Conservation (phyloP, 2,797 vertebrate genomes). For the Oreonectes daqikongensis region DNA sequence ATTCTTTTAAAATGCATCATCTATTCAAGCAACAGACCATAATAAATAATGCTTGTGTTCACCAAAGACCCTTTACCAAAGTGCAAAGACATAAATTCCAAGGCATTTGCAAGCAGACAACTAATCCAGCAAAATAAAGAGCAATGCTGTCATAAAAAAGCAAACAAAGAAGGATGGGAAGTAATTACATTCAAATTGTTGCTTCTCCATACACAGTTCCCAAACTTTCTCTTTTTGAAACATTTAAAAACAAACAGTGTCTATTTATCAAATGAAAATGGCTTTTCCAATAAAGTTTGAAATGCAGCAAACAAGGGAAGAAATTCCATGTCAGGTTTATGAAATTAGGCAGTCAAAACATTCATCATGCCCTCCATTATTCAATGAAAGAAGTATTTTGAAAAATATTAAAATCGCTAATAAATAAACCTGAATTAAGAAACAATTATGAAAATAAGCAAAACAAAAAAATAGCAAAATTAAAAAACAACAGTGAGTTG, state of each 20-base stretch:
- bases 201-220: neutral
- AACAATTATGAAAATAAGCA: neutral
- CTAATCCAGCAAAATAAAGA: neutral
- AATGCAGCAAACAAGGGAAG: neutral
- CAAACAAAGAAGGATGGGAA: neutral
- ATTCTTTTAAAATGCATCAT: slow-evolving; percentile 44
- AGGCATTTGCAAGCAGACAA: slow-evolving; percentile 13
- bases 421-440: neutral
- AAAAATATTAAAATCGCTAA: neutral
- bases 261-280: neutral
- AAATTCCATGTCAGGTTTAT: neutral
- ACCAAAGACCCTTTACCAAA: slow-evolving; percentile 45
- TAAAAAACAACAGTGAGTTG: neutral
- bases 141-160: neutral
- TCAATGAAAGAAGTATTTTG: neutral
- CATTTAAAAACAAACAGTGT: neutral
- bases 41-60: slow-evolving; percentile 51
- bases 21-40: slow-evolving; percentile 47
- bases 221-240: neutral
- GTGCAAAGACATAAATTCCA: neutral
- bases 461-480: neutral
- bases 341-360: neutral
- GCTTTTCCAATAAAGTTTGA: neutral
- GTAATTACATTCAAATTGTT: neutral
- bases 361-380: slow-evolving; percentile 8